A percentile compares a stretch with the other conserved stretches of the same genome.
Conservation (phyloP, 2,888 invertebrate species). For the Oscheius sp. region DNA sequence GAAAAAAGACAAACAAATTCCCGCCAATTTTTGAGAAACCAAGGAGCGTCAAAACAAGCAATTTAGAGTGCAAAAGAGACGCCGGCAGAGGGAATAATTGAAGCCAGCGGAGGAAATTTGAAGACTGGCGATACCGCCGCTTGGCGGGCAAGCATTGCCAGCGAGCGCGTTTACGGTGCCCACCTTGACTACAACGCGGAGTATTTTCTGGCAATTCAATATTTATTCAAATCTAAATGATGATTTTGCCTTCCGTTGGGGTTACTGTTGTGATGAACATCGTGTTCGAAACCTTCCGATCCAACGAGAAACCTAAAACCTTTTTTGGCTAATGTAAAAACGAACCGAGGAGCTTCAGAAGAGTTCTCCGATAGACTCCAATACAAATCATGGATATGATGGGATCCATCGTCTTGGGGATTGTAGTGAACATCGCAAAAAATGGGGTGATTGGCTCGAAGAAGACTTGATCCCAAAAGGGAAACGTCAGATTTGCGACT, state of each 20-base stretch:
- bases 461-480: slow-evolving; percentile 17
- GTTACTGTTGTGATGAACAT: no score
- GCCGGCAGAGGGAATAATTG: background rate
- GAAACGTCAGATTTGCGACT: slow-evolving; percentile 1
- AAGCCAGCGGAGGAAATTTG: slow-evolving; percentile 4
- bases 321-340: background rate
- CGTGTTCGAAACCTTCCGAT: no score
- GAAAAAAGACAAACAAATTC: no score
- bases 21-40: background rate
- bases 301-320: no score
- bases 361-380: slow-evolving; percentile 4
- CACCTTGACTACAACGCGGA: background rate
- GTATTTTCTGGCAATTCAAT: background rate
- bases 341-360: background rate
- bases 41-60: background rate
- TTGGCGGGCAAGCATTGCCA: slow-evolving; percentile 6
- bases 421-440: slow-evolving; percentile 16
- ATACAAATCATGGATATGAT: slow-evolving; percentile 9
- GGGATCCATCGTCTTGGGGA: slow-evolving; percentile 18
- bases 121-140: slow-evolving; percentile 12
- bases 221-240: background rate
- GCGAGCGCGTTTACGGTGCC: slow-evolving; percentile 1
- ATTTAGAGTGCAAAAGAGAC: background rate
- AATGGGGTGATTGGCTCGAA: slow-evolving; percentile 18
- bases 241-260: no score